Conservation (phyloP, 2,113 vertebrate species). For the Pseudorhombus dupliciocellatus region DNA sequence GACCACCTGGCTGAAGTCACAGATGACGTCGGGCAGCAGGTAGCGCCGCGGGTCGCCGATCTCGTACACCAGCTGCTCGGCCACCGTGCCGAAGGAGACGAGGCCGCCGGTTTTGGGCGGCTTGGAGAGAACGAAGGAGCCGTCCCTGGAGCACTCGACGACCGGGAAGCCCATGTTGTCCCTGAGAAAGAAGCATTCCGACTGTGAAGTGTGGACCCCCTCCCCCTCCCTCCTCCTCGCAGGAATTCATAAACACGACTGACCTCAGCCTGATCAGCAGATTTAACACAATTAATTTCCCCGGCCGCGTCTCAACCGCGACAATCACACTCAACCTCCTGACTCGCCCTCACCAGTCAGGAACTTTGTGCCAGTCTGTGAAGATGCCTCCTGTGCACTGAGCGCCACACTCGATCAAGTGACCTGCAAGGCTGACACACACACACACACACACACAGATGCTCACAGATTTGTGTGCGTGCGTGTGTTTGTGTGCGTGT, state of each 20-base stretch:
- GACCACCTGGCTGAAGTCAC: slow-evolving; percentile 87
- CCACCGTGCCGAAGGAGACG: slow-evolving; percentile 85
- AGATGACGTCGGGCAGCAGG: slow-evolving; percentile 88
- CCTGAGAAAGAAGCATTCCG: slow-evolving; percentile 65
- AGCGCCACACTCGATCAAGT: slow-evolving; percentile 89
- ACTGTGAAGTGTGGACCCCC: no score
- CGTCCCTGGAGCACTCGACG: slow-evolving; percentile 84
- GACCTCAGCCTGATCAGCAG: no score
- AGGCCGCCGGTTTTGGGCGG: slow-evolving; percentile 83
- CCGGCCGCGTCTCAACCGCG: no score
- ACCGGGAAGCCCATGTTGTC: slow-evolving; percentile 88
- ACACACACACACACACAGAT: slow-evolving; percentile 23
- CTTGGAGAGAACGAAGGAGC: slow-evolving; percentile 85
- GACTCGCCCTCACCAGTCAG: slow-evolving; percentile 81
- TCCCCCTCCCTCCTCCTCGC: no score
- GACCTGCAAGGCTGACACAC: slow-evolving; percentile 83
- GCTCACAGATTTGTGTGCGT: not conserved
- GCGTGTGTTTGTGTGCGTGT: not conserved
- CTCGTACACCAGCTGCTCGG: slow-evolving; percentile 90
- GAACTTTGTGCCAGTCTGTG: slow-evolving; percentile 88
- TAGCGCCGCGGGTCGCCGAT: slow-evolving; percentile 84
- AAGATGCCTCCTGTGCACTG: slow-evolving; percentile 90
- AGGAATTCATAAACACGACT: no score
- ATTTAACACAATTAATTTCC: no score
- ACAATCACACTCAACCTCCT: no score